Conservation (phyloP, 2,888 invertebrate genomes). For the Chrysopilus asiliformis region DNA sequence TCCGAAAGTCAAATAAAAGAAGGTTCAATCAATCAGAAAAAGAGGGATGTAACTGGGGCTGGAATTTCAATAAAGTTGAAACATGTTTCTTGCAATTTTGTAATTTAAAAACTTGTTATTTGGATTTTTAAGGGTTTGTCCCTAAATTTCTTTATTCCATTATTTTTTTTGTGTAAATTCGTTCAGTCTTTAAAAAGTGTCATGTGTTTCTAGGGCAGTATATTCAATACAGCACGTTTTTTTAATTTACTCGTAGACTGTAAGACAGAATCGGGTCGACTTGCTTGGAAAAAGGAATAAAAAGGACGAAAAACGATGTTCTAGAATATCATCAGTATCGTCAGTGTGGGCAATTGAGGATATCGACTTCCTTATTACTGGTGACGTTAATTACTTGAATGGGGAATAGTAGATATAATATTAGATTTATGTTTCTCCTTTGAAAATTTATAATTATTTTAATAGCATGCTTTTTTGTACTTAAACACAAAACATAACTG, state of each 20-base stretch:
- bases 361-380: slow-evolving; percentile 10
- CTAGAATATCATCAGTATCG: no score
- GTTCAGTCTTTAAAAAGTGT: no score
- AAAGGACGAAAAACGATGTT: slow-evolving; percentile 4
- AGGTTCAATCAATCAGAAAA: slow-evolving; percentile 10
- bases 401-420: not conserved
- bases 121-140: no score
- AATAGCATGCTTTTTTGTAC: slow-evolving; percentile 7
- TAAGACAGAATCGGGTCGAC: no score
- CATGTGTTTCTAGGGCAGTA: slow-evolving; percentile 2
- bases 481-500: not conserved
- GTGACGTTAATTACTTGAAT: slow-evolving; percentile 12
- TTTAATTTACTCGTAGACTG: slow-evolving; percentile 12
- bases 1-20: no score
- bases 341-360: slow-evolving; percentile 9
- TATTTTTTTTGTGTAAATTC: no score
- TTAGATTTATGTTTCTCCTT: not conserved
- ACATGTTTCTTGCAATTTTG: slow-evolving; percentile 12
- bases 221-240: slow-evolving; percentile 11
- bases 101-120: slow-evolving; percentile 10
- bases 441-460: slow-evolving; percentile 12
- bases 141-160: no score
- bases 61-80: slow-evolving; percentile 14
- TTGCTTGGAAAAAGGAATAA: slow-evolving; percentile 1
- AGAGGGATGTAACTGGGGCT: slow-evolving; percentile 7